Evolutionary conservation across 2,113 vertebrate species (phyloP).

Genomic region (Dicentrarchus labrax): DNA sequence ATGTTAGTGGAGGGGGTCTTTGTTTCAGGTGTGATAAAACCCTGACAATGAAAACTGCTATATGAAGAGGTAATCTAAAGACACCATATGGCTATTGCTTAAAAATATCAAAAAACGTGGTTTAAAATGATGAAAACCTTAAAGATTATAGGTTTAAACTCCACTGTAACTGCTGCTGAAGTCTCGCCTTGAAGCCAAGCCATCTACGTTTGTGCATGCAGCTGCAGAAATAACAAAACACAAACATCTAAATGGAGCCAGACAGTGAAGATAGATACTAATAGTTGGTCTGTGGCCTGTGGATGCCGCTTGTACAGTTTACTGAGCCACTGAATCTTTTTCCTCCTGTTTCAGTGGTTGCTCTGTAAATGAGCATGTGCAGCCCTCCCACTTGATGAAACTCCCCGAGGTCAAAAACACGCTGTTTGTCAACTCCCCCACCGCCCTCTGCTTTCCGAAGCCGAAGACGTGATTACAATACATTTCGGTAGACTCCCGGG

Average conservation of each 20-base stretch:
- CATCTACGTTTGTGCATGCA: not conserved
- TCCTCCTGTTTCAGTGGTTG: not conserved
- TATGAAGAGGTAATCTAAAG: too few relatives aligned
- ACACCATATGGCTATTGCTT: not conserved
- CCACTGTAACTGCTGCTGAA: not conserved
- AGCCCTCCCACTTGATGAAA: not conserved
- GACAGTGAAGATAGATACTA: not conserved
- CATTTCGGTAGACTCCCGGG: not conserved
- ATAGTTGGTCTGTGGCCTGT: not conserved
- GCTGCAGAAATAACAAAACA: not conserved
- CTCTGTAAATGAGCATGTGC: not conserved
- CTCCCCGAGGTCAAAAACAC: conserved; percentile 12
- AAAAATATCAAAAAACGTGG: not conserved
- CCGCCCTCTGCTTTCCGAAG: not conserved
- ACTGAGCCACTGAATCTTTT: not conserved
- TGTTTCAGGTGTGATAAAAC: not conserved
- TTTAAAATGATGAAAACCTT: not conserved
- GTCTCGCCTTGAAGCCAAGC: not conserved
- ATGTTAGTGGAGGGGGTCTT: not conserved
- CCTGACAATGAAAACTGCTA: too few relatives aligned
- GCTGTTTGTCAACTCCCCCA: not conserved
- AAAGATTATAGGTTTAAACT: not conserved
- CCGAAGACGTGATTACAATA: not conserved
- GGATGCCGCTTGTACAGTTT: not conserved
- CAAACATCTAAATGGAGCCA: not conserved